A percentile compares a stretch with the other conserved stretches of the same genome.
Evolutionary conservation across 2,888 invertebrate genomes (phyloP).

Genomic region (Ferrisia virgata): DNA sequence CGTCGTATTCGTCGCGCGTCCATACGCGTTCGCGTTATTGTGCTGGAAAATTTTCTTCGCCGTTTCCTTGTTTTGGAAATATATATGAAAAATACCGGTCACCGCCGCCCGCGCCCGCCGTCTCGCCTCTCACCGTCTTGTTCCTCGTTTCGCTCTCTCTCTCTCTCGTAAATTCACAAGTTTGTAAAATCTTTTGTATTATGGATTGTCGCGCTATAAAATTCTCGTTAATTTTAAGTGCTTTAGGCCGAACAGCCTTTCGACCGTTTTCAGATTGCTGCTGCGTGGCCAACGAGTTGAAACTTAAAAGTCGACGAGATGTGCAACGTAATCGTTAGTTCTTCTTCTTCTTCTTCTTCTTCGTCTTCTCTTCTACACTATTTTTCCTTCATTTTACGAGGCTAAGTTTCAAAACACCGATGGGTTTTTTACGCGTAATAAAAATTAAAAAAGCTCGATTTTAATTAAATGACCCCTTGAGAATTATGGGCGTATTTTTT

Average conservation of each 20-base stretch:
- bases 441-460: neutral
- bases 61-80: neutral
- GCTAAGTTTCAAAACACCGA: neutral
- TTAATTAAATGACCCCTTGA: neutral
- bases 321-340: neutral
- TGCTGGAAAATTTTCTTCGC: neutral
- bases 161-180: neutral
- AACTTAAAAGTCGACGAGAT: neutral
- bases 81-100: neutral
- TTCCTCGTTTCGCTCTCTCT: too few relatives aligned
- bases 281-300: neutral
- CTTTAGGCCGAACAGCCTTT: neutral
- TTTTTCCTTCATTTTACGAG: too few relatives aligned
- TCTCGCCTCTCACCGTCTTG: too few relatives aligned
- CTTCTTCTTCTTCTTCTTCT: too few relatives aligned
- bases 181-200: conserved; percentile 1
- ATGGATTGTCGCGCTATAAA: conserved; percentile 4
- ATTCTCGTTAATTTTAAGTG: conserved; percentile 14
- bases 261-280: neutral
- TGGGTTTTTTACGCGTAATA: neutral
- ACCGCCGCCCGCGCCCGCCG: neutral
- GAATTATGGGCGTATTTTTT: neutral
- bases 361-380: too few relatives aligned
- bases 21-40: neutral
- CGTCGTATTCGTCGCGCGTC: too few relatives aligned